Conservation (phyloP, 37 sponge, comb jelly and placozoan species). For the Bolinopsis microptera region DNA sequence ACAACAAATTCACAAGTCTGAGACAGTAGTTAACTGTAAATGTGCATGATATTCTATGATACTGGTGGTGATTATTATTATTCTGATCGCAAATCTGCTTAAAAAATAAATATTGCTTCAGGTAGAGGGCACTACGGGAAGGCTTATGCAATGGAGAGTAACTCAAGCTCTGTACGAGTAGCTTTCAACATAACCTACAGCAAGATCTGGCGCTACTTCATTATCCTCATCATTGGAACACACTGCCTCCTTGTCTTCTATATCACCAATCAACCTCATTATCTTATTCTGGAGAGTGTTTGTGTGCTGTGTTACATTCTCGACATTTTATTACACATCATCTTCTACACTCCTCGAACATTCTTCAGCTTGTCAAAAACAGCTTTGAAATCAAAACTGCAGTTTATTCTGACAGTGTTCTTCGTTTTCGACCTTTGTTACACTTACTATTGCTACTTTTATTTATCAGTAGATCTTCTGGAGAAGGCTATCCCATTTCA, state of each 20-base stretch:
- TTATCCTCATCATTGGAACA: neutral
- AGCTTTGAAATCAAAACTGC: neutral
- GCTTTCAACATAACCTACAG: neutral
- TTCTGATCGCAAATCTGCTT: too few species aligned
- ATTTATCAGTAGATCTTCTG: neutral
- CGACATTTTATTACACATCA: neutral
- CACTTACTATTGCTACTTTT: neutral
- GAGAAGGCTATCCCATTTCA: neutral
- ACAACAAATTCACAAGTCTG: too few species aligned
- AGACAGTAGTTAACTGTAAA: too few species aligned
- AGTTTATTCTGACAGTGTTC: neutral
- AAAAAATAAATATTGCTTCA: too few species aligned
- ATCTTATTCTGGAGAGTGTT: neutral
- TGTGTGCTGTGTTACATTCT: neutral
- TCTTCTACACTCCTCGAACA: neutral
- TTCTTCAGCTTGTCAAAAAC: conserved; percentile 30
- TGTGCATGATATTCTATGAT: too few species aligned
- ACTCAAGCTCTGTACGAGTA: neutral
- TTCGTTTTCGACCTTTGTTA: neutral
- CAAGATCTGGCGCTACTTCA: neutral
- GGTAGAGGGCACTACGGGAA: conserved; percentile 5
- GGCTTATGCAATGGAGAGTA: conserved; percentile 35
- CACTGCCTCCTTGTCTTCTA: conserved; percentile 7
- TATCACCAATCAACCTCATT: neutral
- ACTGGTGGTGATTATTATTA: too few species aligned